A percentile compares a stretch with the other conserved stretches of the same genome.
These are phyloP conservation scores for Mus minutoides DNA, from an alignment of 2,797 vertebrate species.

Conservation along the genomic window DNA sequence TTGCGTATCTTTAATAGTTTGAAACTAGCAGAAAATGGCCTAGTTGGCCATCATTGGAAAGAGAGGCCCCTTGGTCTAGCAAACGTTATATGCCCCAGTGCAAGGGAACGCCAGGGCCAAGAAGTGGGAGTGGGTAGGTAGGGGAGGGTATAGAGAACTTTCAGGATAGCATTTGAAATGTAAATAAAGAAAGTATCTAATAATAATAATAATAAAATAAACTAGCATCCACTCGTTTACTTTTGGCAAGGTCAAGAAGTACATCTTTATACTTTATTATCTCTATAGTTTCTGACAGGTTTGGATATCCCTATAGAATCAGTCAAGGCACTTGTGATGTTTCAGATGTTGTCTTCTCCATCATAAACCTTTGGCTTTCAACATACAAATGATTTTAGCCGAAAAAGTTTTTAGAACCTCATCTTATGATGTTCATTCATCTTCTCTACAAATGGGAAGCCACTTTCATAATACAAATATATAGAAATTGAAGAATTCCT, in stretches of 20 bases:
- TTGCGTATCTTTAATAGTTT: neutral
- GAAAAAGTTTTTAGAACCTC: neutral
- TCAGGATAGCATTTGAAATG: too few species aligned
- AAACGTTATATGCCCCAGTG: too few species aligned
- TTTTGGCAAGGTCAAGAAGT: constrained; percentile 2
- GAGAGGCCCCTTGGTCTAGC: too few species aligned
- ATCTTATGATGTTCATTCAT: neutral
- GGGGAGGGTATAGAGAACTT: too few species aligned
- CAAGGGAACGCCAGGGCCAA: too few species aligned
- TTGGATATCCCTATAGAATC: neutral
- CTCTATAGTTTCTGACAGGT: neutral
- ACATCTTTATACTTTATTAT: neutral
- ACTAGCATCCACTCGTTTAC: neutral
- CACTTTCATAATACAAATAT: constrained; percentile 4
- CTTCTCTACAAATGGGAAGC: neutral
- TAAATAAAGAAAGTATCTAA: too few species aligned
- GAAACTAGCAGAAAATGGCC: neutral
- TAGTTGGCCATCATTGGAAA: too few species aligned
- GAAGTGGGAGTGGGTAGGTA: too few species aligned
- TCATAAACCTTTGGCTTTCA: neutral
- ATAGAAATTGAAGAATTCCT: neutral
- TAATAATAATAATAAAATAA: too few species aligned
- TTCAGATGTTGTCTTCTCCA: neutral
- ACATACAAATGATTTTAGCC: neutral
- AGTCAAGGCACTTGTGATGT: neutral